These are phyloP conservation scores for Pogona vitticeps DNA, from an alignment of 2,113 vertebrate species.

Conservation along the genomic window DNA sequence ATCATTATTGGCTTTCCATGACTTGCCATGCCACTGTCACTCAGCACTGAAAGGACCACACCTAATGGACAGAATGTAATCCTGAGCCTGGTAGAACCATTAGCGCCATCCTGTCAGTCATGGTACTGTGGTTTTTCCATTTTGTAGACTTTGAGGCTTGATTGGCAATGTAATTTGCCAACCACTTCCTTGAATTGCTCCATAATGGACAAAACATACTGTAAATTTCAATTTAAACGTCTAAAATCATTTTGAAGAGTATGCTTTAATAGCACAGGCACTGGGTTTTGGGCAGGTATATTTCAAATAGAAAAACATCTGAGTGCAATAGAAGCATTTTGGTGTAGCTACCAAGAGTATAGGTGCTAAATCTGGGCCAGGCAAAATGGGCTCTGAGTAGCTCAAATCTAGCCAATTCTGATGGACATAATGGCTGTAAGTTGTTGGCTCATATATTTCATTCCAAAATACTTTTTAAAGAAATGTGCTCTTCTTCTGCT, in stretches of 20 bases:
- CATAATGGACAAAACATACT: constrained; percentile 48
- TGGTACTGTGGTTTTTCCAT: constrained; percentile 43
- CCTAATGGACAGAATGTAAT: not conserved
- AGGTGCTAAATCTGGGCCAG: not conserved
- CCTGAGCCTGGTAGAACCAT: not conserved
- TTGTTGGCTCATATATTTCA: not conserved
- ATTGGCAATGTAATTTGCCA: constrained; percentile 46
- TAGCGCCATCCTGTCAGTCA: constrained; percentile 19
- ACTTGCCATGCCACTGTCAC: not conserved
- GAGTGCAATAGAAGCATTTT: not conserved
- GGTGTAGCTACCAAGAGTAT: not conserved
- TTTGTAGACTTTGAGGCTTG: constrained; percentile 56
- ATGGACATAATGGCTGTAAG: not conserved
- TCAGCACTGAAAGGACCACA: not conserved
- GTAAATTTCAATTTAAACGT: constrained; percentile 28
- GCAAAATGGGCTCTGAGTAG: not conserved
- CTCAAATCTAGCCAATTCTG: not conserved
- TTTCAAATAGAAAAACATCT: constrained; percentile 10
- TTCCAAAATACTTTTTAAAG: not conserved
- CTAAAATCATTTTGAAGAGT: constrained; percentile 42
- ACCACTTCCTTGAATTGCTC: constrained; percentile 40
- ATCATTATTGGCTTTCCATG: not conserved
- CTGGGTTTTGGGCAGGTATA: constrained; percentile 6
- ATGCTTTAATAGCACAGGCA: constrained; percentile 29
- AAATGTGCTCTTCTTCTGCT: no score